Conservation (phyloP, 2,797 vertebrate species). For the Crocidura indochinensis region DNA sequence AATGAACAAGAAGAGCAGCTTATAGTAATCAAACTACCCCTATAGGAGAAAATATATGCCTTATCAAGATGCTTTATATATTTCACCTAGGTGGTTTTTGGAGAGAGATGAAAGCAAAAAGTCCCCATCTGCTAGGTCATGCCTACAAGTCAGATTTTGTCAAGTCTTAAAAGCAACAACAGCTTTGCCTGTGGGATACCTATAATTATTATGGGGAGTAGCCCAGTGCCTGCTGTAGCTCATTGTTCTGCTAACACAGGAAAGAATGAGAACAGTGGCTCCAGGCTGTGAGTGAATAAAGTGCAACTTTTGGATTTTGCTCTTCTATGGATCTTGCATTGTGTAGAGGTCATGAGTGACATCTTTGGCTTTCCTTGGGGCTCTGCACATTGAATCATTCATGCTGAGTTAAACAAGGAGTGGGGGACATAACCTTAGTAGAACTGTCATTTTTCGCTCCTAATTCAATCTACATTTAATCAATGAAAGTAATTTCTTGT, state of each 20-base stretch:
- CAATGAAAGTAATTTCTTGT: constrained; percentile 95
- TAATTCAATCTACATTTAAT: constrained; percentile 96
- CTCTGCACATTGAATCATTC: constrained; percentile 95
- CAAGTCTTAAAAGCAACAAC: constrained; percentile 92
- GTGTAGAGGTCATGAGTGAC: constrained; percentile 90
- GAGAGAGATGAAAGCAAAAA: constrained; percentile 91
- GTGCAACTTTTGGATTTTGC: constrained; percentile 93
- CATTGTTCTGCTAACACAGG: constrained; percentile 92
- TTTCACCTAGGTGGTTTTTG: constrained; percentile 91
- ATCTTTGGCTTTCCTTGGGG: constrained; percentile 90
- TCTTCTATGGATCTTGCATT: constrained; percentile 88
- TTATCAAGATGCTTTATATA: constrained; percentile 91
- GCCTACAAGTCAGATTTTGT: constrained; percentile 93
- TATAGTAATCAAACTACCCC: constrained; percentile 89
- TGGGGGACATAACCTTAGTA: constrained; percentile 92
- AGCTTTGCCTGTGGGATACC: constrained; percentile 93
- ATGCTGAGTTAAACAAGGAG: constrained; percentile 94
- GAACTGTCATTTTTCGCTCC: constrained; percentile 91
- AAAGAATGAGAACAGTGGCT: constrained; percentile 92
- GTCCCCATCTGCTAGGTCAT: constrained; percentile 93
- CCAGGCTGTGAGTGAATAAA: constrained; percentile 93
- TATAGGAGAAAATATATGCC: constrained; percentile 90
- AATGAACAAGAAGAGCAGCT: constrained; percentile 89
- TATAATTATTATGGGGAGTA: constrained; percentile 92
- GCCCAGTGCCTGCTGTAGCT: constrained; percentile 90